Conservation (phyloP, 2,113 vertebrate species). For the Barnardius zonarius region DNA sequence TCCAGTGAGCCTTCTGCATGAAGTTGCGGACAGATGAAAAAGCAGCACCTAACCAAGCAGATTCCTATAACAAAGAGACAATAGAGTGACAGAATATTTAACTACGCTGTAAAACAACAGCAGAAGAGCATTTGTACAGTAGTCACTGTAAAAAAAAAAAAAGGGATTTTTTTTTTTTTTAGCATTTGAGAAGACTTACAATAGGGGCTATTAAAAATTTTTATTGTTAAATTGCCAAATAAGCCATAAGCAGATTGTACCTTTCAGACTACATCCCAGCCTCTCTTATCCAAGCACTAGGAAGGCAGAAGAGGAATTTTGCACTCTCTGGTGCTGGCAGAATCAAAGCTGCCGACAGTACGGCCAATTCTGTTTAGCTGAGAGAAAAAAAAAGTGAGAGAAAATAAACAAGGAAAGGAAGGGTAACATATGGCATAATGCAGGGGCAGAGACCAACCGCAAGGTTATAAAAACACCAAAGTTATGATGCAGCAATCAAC, state of each 20-base stretch:
- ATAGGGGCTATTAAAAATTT: not conserved
- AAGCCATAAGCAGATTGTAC: not conserved
- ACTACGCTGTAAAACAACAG: not conserved
- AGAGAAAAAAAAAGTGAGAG: not conserved
- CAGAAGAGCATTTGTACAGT: not conserved
- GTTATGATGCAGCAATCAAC: not conserved
- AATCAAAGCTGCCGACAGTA: not conserved
- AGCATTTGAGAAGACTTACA: not conserved
- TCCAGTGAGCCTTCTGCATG: not conserved
- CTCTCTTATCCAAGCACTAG: not conserved
- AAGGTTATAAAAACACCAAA: not conserved
- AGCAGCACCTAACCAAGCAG: not conserved
- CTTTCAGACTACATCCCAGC: not conserved
- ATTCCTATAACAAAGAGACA: not conserved
- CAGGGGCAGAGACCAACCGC: not conserved
- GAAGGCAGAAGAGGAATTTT: not conserved
- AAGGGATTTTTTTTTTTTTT: not conserved
- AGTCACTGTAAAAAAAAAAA: not conserved
- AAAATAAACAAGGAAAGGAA: not conserved
- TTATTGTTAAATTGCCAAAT: not conserved
- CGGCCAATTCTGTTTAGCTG: not conserved
- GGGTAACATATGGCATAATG: not conserved
- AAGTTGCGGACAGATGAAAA: not conserved
- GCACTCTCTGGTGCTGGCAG: not conserved
- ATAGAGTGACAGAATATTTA: rapidly evolving